These are phyloP conservation scores for Conus betulinus DNA, from an alignment of 1,140 invertebrate species.

Conservation along the genomic window DNA sequence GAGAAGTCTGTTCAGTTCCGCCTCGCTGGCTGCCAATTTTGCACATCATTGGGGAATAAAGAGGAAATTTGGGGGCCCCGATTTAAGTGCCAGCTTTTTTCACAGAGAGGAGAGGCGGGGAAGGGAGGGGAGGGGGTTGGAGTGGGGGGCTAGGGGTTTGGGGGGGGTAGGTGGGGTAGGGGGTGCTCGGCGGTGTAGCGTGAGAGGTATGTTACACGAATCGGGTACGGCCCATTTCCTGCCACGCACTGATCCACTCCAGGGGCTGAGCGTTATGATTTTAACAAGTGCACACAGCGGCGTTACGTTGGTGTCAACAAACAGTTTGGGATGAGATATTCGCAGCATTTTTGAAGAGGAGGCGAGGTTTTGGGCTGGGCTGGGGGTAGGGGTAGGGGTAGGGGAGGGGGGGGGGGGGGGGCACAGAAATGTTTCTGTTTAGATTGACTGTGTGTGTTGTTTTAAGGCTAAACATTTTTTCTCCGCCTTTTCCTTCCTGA, in stretches of 20 bases:
- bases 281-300: neutral
- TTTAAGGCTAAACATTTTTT: too few relatives aligned
- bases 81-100: slow-evolving; percentile 16
- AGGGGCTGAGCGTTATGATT: neutral
- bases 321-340: too few relatives aligned
- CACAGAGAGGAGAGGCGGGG: neutral
- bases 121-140: neutral
- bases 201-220: neutral
- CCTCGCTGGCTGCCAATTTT: slow-evolving; percentile 5
- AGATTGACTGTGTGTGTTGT: too few relatives aligned
- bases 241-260: neutral
- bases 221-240: neutral
- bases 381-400: too few relatives aligned
- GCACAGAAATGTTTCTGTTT: too few relatives aligned
- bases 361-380: too few relatives aligned
- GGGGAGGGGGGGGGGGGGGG: too few relatives aligned
- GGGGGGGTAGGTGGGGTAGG: neutral
- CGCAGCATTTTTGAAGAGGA: too few relatives aligned
- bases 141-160: too few relatives aligned
- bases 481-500: too few relatives aligned
- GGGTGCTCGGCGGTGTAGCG: neutral
- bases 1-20: slow-evolving; percentile 10
- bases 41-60: slow-evolving; percentile 25
- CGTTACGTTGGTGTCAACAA: too few relatives aligned
- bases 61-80: slow-evolving; percentile 11